phyloP scores from a whole-genome alignment of 2,113 vertebrate genomes.

The Mustela lutreola region DNA sequence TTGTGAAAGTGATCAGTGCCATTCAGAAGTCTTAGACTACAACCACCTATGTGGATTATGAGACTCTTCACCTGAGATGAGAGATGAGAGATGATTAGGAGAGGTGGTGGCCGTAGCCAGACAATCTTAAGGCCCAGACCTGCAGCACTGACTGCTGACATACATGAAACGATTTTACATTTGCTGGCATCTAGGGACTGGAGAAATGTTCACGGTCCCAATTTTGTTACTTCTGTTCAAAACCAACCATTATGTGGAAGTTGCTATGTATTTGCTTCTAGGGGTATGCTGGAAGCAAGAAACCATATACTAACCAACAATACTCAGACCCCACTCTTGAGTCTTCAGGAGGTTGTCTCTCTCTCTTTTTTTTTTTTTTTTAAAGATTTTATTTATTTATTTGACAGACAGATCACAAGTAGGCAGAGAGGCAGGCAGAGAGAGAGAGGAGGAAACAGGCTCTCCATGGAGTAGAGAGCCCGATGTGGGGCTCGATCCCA shows the following conservation, averaged over 20 bases:
- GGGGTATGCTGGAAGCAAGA: slow-evolving; percentile 97
- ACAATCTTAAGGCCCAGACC: slow-evolving; percentile 87
- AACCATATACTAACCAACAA: slow-evolving; percentile 94
- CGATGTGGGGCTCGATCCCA: too few relatives aligned
- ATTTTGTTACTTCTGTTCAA: slow-evolving; percentile 94
- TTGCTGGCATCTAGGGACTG: slow-evolving; percentile 96
- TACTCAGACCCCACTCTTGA: slow-evolving; percentile 91
- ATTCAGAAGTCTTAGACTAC: slow-evolving; percentile 96
- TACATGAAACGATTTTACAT: slow-evolving; percentile 85
- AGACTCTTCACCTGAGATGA: slow-evolving; percentile 86
- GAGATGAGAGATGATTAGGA: slow-evolving; percentile 86
- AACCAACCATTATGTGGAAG: slow-evolving; percentile 98
- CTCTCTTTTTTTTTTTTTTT: too few relatives aligned
- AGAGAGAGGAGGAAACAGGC: too few relatives aligned
- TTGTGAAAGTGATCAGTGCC: slow-evolving; percentile 92
- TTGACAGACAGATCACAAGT: too few relatives aligned
- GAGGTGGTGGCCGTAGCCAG: slow-evolving; percentile 90
- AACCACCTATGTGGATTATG: slow-evolving; percentile 89
- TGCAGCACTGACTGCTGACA: slow-evolving; percentile 85
- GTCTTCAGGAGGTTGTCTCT: slow-evolving; percentile 96
- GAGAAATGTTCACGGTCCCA: slow-evolving; percentile 92
- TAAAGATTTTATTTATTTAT: too few relatives aligned
- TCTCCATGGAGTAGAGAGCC: too few relatives aligned
- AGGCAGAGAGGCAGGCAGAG: too few relatives aligned
- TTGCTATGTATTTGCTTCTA: slow-evolving; percentile 95